Conservation (phyloP, 2,113 vertebrate species). For the Numida meleagris region DNA sequence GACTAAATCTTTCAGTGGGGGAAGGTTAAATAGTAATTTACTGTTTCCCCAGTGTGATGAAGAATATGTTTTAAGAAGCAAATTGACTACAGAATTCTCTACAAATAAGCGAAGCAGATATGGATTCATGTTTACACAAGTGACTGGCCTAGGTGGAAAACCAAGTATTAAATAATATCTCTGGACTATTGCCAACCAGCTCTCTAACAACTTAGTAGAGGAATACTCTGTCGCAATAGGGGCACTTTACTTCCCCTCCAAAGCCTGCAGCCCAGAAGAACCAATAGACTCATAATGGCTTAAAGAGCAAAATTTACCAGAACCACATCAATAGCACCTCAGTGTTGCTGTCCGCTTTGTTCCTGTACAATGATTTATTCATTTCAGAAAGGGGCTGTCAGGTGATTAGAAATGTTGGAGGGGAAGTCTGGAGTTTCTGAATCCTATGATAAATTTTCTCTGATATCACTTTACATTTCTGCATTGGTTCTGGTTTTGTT, state of each 20-base stretch:
- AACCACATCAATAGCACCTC: neutral
- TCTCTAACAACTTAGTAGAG: neutral
- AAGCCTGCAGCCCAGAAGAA: neutral
- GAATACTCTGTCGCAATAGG: neutral
- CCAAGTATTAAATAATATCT: neutral
- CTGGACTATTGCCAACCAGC: neutral
- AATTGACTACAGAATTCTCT: neutral
- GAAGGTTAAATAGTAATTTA: constrained; percentile 19
- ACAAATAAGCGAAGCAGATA: neutral
- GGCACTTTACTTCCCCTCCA: neutral
- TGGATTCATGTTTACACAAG: neutral
- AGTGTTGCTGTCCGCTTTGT: neutral
- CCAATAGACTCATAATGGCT: neutral
- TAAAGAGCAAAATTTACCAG: neutral
- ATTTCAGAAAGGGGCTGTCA: neutral
- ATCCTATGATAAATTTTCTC: neutral
- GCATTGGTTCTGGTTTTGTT: neutral
- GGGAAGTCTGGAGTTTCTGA: neutral
- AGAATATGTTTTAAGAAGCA: neutral
- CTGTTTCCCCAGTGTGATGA: neutral
- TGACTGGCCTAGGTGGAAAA: neutral
- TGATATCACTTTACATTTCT: constrained; percentile 3
- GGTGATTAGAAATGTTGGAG: neutral
- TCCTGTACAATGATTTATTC: neutral
- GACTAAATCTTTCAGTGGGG: neutral